These are phyloP conservation scores for Hapalemur alaotrensis DNA, from an alignment of 2,797 vertebrate genomes.

Conservation along the genomic window DNA sequence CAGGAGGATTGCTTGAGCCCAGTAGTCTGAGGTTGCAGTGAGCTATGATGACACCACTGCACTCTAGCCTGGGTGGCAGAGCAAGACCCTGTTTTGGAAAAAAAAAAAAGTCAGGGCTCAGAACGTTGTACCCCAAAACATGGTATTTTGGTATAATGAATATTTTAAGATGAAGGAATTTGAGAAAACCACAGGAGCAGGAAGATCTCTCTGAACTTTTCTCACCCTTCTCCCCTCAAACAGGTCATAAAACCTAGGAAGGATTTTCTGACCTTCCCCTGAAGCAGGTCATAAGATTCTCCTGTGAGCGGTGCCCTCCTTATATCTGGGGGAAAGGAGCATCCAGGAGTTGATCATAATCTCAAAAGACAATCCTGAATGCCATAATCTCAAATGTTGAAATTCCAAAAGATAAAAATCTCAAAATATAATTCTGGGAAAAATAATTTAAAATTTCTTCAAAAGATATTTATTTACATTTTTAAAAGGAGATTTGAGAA, in stretches of 20 bases:
- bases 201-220: neutral
- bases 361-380: neutral
- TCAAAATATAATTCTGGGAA: neutral
- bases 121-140: neutral
- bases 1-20: neutral
- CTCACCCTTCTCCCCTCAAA: neutral
- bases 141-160: neutral
- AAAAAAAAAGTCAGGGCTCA: neutral
- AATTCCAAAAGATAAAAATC: neutral
- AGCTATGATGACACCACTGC: neutral
- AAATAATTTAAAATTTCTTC: neutral
- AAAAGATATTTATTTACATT: neutral
- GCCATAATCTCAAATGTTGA: neutral
- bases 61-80: neutral
- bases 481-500: neutral
- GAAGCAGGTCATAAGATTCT: neutral
- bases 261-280: neutral
- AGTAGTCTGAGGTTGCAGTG: neutral
- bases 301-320: neutral
- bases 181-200: neutral
- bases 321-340: neutral
- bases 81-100: neutral
- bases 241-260: neutral
- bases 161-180: neutral
- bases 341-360: neutral